Base-by-base conservation (phyloP, 1,140 invertebrate species). In the Polypedilum pembai region DNA sequence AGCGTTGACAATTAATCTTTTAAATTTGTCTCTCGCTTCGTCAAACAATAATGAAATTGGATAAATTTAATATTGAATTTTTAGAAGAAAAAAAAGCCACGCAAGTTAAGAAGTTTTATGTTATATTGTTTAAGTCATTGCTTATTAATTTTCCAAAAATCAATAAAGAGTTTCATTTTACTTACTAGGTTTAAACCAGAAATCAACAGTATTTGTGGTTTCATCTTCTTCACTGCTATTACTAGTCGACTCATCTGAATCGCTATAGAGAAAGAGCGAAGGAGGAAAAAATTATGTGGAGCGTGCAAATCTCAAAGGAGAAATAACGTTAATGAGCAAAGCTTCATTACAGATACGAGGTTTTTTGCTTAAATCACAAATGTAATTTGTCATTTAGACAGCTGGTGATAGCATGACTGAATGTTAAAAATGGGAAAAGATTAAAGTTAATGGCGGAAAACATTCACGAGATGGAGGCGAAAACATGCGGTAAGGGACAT, bases 111-210 rank as follows among this genome's bases (percentile, higher is more conserved):
- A n/a, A n/a, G n/a, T n/a, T n/a, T n/a, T n/a, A n/a, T n/a, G n/a
- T n/a, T n/a, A n/a, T n/a, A n/a, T n/a, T n/a, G n/a, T n/a, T n/a
- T n/a, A n/a, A n/a, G n/a, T n/a, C n/a, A n/a, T n/a, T n/a, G n/a
- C n/a, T n/a, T n/a, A n/a, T n/a, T n/a, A n/a, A n/a, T n/a, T n/a
- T n/a, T n/a, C n/a, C n/a, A n/a, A n/a, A n/a, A n/a, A n/a, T n/a
- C n/a, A n/a, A 33, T 3, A 33, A 33, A 33, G 2, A 5, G 24
- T 3, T 33, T 33, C 24, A 56, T 45, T 45, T 45, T n/a, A 66
- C n/a, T 40, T 79, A 15, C 80, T 75, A 56, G 81, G 81, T 76
- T 78, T 82, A 73, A 82, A 82, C 81, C 81, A 82, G 69, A 80
- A 81, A 33, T 82, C 80, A n/a, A 79, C 80, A 5, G 81, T 80